Base-by-base conservation (phyloP, 2,113 vertebrate genomes). In the Vombatus ursinus region DNA sequence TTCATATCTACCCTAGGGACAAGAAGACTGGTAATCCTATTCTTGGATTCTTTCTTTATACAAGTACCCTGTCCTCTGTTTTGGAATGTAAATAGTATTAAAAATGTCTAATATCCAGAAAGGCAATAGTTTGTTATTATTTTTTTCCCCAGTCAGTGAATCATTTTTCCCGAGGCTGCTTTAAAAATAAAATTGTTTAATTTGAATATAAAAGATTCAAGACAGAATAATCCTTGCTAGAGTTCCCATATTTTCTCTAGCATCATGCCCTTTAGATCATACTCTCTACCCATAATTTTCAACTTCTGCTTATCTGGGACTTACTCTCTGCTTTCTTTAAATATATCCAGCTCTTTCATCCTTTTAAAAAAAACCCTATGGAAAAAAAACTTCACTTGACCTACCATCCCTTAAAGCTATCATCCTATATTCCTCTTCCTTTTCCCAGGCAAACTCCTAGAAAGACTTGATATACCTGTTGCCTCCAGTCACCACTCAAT, bases 101-200 rank as follows among this genome's bases (percentile, higher is more conserved):
- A 77, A 61, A 77, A 77, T n/a, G 1, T 44, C 93, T 93, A 37
- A 94, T 44, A 5, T 92, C 94, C 91, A 95, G 96, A 97, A 98
- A 96, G 97, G 96, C 97, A 97, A 89, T 37, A 14, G 57, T 68
- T 68, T 68, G 53, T 52, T 22, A 16, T 52, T 22, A 16, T 52
- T 19, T 48, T 94, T 95, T 94, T 96, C 96, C 93, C 96, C 93
- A 92, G 93, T 50, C 53, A 91, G 93, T 97, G 97, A 97, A 94
- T 98, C 96, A 97, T 89, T 95, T 94, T 98, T 98, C 97, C 97
- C 96, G 96, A 95, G n/a, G 95, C 97, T 91, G 50, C 93, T 94
- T 95, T 95, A 94, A 84, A 95, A 93, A 57, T 93, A 94, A 0
- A 23, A 61, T 92, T 93, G 95, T 96, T 90, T 92, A 96, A 92